These are phyloP conservation scores for human (Homo sapiens) DNA, from an alignment of 2,113 vertebrate species.

Conservation along the genomic window GRCh38 chr12:71458501-71459000, in stretches of 20 bases:
- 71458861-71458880: background rate
- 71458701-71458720: background rate
- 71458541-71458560: background rate
- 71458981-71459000: background rate
- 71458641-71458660: background rate
- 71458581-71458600: background rate
- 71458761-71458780: background rate
- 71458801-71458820: background rate
- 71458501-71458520: conserved; percentile 3
- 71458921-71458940: background rate
- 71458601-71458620: background rate
- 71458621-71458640: background rate
- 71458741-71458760: background rate
- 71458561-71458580: conserved; percentile 20
- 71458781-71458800: background rate
- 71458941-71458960: background rate
- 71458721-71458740: background rate
- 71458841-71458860: background rate
- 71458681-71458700: background rate
- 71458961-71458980: background rate
- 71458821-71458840: background rate
- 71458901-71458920: background rate
- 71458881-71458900: background rate
- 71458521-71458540: background rate
- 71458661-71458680: background rate